A percentile compares a stretch with the other conserved stretches of the same genome.
These are phyloP conservation scores for Petroica traversi DNA, from an alignment of 2,113 vertebrate species.

Conservation along the genomic window DNA sequence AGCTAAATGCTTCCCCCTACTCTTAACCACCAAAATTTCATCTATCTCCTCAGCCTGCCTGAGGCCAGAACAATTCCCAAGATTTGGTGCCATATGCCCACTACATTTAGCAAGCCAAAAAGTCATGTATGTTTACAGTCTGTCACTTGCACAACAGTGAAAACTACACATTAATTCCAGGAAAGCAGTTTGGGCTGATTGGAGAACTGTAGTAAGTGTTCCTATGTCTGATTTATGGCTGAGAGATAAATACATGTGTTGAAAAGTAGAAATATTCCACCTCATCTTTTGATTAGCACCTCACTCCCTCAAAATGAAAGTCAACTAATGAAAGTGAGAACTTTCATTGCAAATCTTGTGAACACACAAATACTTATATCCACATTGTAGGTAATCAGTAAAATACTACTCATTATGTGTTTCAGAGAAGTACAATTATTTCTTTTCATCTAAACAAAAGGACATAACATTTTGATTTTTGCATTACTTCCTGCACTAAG, in stretches of 20 bases:
- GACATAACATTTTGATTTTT: background rate
- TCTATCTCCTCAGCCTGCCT: background rate
- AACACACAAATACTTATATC: background rate
- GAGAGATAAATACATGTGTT: background rate
- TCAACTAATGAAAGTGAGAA: background rate
- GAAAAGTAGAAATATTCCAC: background rate
- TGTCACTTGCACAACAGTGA: background rate
- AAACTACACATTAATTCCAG: background rate
- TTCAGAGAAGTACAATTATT: background rate
- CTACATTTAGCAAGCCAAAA: background rate
- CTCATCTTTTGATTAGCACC: background rate
- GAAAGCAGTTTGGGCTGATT: background rate
- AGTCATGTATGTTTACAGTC: background rate
- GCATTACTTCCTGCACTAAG: background rate
- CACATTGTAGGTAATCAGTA: background rate
- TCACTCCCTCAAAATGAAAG: fast-evolving
- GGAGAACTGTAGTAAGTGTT: background rate
- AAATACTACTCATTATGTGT: background rate
- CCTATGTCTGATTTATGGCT: background rate
- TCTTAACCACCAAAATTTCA: background rate
- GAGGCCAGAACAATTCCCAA: background rate
- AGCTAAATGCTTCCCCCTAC: background rate
- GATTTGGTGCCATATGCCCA: fast-evolving
- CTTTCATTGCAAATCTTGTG: background rate
- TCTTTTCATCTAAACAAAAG: background rate